Conservation (phyloP, 2,113 vertebrate genomes). For the Syrrhaptes paradoxus region DNA sequence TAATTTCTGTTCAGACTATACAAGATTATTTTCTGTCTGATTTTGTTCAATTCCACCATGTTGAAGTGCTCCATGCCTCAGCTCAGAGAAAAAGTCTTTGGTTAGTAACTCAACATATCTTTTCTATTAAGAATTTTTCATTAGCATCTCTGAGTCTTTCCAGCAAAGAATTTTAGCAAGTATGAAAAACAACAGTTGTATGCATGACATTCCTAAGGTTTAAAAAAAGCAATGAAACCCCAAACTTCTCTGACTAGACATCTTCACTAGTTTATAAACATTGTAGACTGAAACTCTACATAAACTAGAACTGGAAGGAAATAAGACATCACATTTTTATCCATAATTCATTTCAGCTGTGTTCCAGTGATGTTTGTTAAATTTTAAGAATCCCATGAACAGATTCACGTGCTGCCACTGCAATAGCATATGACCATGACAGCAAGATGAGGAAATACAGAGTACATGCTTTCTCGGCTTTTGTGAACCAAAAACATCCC, state of each 20-base stretch:
- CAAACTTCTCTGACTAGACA: background rate
- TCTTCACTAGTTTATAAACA: background rate
- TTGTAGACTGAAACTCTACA: background rate
- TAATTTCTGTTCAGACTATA: background rate
- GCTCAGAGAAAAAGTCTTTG: background rate
- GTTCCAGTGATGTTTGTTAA: background rate
- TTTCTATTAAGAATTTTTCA: background rate
- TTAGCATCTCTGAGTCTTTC: background rate
- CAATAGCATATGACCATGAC: background rate
- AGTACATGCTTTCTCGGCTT: background rate
- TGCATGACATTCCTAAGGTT: background rate
- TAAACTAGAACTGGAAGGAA: background rate
- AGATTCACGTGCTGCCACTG: background rate
- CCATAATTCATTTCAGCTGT: background rate
- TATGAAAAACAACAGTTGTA: background rate
- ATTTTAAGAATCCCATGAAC: background rate
- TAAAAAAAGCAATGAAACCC: background rate
- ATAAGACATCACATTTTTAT: background rate
- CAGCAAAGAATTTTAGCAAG: background rate
- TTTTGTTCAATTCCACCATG: background rate
- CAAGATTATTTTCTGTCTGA: background rate
- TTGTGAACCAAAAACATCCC: background rate
- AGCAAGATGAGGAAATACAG: background rate
- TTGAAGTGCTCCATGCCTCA: background rate
- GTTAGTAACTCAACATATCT: background rate